Base-by-base conservation (phyloP, 2,888 invertebrate species). In the Resseliella maxima region DNA sequence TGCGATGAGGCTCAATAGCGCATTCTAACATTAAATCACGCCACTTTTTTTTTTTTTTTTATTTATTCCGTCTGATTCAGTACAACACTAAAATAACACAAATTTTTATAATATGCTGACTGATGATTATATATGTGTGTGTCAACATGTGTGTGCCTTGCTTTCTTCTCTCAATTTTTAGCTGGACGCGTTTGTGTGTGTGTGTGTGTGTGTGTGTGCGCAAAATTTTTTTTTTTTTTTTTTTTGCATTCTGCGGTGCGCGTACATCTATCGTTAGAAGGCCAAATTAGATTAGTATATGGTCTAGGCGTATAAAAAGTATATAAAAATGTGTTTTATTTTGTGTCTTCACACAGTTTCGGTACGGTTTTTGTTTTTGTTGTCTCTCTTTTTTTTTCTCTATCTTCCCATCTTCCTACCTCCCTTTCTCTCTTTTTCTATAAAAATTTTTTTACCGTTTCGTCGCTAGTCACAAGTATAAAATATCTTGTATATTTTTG, bases 261-360 rank as follows among this genome's bases (percentile, higher is more conserved):
- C 72, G 35, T 3, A n/a, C 31, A 72, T 72, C 35, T 35, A 72
- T 72, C 35, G n/a, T 72, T 31, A 72, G 72, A 72, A 72, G 72
- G 72, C 72, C 72, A 72, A 72, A 72, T 72, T 31, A 72, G 72
- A 72, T 72, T 72, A 72, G 31, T 72, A 72, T 35, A 72, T 27
- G 1, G 35, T 72, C 72, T 72, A 72, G n/a, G 72, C 72, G n/a
- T 72, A 72, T 72, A 72, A 72, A 72, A 72, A 6, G 31, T 72
- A 72, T 72, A 72, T 31, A 72, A 35, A 15, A 31, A 10, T 31
- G 72, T 72, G 72, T 72, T 15, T n/a, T 72, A 12, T 72, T 72
- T 27, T 72, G n/a, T n/a, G 72, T 72, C 31, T 35, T 31, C 35
- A n/a, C 27, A 35, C 72, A n/a, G n/a, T n/a, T n/a, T n/a, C n/a